Conservation (phyloP, 2,113 vertebrate species). For the Tonatia bakeri region DNA sequence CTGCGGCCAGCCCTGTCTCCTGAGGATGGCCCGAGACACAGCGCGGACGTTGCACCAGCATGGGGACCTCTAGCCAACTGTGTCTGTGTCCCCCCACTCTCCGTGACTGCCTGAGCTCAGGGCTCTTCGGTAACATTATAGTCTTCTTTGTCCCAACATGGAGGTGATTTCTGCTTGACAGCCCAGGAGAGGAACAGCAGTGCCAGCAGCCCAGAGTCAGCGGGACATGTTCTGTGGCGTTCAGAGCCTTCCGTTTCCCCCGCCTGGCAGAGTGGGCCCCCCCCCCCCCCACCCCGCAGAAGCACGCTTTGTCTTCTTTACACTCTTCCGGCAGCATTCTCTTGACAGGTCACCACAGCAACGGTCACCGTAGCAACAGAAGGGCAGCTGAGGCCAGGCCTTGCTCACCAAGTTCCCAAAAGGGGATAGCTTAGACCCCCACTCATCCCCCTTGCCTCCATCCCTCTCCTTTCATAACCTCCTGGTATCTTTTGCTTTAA, state of each 20-base stretch:
- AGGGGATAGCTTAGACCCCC: neutral
- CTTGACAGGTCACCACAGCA: neutral
- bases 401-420: neutral
- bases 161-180: neutral
- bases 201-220: neutral
- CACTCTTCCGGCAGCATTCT: neutral
- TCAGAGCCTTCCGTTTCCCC: neutral
- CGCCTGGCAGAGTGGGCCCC: neutral
- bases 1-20: neutral
- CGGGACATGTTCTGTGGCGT: rapidly evolving
- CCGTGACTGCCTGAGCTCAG: neutral
- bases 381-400: neutral
- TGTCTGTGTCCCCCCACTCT: rapidly evolving
- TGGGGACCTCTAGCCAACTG: rapidly evolving
- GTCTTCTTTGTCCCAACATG: neutral
- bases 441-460: too few species aligned
- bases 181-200: neutral
- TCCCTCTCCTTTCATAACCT: neutral
- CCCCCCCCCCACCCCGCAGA: too few species aligned
- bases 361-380: neutral
- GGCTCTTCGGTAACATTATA: rapidly evolving
- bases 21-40: neutral
- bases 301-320: neutral
- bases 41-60: rapidly evolving
- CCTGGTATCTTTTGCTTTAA: constrained; percentile 54